Evolutionary conservation across 2,113 vertebrate genomes (phyloP), one percentile per base, ranked within the genome.

Genomic region (Bos javanicus): DNA sequence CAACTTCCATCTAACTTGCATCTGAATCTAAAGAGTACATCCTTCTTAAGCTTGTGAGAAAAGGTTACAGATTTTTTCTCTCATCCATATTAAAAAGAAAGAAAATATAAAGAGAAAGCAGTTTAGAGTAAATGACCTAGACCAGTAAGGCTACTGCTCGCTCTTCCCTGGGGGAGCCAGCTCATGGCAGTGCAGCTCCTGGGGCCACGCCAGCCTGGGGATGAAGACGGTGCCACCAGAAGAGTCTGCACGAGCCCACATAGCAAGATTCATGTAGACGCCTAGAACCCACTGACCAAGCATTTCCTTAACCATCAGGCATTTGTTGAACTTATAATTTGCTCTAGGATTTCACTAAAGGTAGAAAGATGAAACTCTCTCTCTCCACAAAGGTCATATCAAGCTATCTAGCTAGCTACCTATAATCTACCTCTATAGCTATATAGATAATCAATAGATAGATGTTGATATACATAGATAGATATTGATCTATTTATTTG

Each of bases 11-110:
- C 33, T 86, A 36, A 39, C 95, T 83, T 57, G 81, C 86, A 15
- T 89, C 46, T 96, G 60, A 48, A 14, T 85, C 84, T 52, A 94
- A 96, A 98, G 6, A 96, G 78, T n/a, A 85, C 6, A 93, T 26
- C 57, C 5, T 67, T 95, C 78, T 87, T 43, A 84, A 84, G 19
- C 81, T 92, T 50, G 3, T 76, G 93, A n/a, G 48, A 5, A 97
- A 74, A 95, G 74, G 87, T 89, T 95, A 56, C 8, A 94, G 50
- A 56, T 90, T 5, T 60, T 64, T 74, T 54, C 10, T 91, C 91
- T 97, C 93, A 43, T 94, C 92, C 11, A 5, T 57, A 33, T 39
- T 52, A 52, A 81, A 36, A n/a, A 50, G 23, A 48, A 48, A 10
- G n/a, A 46, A 71, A 54, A 6, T 12, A 17, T 9, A 39, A 54